These are phyloP conservation scores for Muntiacus muntjak DNA, from an alignment of 2,113 vertebrate genomes.

Conservation along the genomic window DNA sequence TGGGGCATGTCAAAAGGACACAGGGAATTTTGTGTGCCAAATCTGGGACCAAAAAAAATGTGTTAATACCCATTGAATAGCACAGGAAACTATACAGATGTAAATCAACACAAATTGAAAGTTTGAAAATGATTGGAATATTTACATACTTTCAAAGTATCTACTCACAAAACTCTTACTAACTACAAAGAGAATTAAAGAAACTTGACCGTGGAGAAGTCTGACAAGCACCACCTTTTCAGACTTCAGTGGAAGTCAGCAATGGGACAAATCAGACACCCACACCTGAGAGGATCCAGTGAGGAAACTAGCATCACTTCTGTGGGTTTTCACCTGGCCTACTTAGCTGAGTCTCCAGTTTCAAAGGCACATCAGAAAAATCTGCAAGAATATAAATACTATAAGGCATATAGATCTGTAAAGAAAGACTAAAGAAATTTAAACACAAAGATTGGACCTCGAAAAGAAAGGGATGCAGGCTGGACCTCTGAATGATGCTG, in stretches of 20 bases:
- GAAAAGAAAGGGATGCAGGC: background rate
- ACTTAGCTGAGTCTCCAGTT: background rate
- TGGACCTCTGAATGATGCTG: background rate
- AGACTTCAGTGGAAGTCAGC: background rate
- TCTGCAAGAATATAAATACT: background rate
- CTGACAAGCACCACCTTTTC: background rate
- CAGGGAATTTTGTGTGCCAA: background rate
- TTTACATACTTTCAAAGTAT: constrained; percentile 7
- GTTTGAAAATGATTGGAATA: background rate
- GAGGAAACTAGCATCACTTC: background rate
- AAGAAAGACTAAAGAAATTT: background rate
- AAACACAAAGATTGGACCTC: background rate
- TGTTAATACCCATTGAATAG: background rate
- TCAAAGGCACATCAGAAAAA: background rate
- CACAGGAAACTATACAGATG: background rate
- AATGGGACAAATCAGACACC: background rate
- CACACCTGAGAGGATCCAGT: background rate
- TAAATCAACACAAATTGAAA: background rate
- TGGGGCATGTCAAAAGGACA: background rate
- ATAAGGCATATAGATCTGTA: background rate
- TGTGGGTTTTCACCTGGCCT: background rate
- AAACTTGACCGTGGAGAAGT: background rate
- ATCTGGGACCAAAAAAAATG: background rate
- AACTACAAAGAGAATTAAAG: background rate
- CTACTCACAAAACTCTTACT: background rate